Conservation (phyloP, 1,140 invertebrate genomes). For the Pogonognathellus flavescens region DNA sequence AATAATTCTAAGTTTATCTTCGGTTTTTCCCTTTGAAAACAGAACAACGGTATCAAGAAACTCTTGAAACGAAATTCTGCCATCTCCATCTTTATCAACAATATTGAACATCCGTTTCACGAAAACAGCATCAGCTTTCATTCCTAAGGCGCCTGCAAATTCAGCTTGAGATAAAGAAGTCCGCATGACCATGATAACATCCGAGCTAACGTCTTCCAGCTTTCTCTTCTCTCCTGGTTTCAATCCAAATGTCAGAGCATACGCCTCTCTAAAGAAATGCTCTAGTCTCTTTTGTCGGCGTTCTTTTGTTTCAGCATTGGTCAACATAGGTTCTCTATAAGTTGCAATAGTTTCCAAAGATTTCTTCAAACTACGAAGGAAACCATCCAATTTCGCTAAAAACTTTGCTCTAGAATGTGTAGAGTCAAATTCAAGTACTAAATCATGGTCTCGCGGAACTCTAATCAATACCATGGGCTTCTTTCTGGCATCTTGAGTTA, state of each 20-base stretch:
- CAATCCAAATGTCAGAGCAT: constrained; percentile 92
- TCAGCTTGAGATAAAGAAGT: constrained; percentile 94
- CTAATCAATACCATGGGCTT: constrained; percentile 89
- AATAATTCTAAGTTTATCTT: constrained; percentile 96
- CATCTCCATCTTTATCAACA: constrained; percentile 96
- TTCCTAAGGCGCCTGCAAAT: constrained; percentile 96
- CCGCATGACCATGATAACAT: constrained; percentile 91
- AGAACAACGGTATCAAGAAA: constrained; percentile 96
- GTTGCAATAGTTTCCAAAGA: constrained; percentile 79
- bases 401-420: constrained; percentile 87
- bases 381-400: constrained; percentile 88
- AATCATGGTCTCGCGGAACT: constrained; percentile 93
- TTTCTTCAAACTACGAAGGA: constrained; percentile 86
- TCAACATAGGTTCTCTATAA: constrained; percentile 87
- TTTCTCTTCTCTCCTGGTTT: constrained; percentile 76
- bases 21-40: constrained; percentile 90
- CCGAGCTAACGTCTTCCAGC: constrained; percentile 82
- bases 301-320: constrained; percentile 95
- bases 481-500: constrained; percentile 78
- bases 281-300: constrained; percentile 93
- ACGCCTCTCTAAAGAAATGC: constrained; percentile 98
- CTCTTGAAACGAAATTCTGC: constrained; percentile 97
- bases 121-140: constrained; percentile 96
- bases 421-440: constrained; percentile 94
- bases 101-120: constrained; percentile 99